Percentiles rank a stretch among this genome's conserved stretches.
Evolutionary conservation across 2,797 vertebrate genomes (phyloP).

Genomic region (Thamnophis elegans): DNA sequence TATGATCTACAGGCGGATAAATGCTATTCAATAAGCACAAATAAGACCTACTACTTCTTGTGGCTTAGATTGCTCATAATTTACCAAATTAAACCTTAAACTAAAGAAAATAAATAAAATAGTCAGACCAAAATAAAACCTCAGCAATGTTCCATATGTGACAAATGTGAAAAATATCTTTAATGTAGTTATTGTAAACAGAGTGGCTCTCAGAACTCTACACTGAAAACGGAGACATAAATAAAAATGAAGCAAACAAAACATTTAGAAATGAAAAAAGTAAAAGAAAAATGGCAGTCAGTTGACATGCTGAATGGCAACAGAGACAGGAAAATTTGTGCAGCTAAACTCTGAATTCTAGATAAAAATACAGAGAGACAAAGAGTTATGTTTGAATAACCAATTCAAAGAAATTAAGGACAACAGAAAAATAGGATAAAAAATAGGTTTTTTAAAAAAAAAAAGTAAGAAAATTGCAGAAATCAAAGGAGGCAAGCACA

Average conservation of each 20-base stretch:
- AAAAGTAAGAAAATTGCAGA: not conserved
- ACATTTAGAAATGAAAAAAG: not conserved
- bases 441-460: not conserved
- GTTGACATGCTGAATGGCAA: not conserved
- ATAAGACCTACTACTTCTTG: not conserved
- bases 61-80: not conserved
- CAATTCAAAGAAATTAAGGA: not conserved
- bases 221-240: not conserved
- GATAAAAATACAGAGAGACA: not conserved
- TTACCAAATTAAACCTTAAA: not conserved
- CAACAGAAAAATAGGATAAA: not conserved
- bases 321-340: not conserved
- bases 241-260: not conserved
- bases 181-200: not conserved
- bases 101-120: not conserved
- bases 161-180: not conserved
- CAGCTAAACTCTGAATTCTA: not conserved
- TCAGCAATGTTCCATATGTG: not conserved
- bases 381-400: not conserved
- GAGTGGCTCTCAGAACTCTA: not conserved
- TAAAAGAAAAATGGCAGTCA: not conserved
- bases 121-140: not conserved
- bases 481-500: not conserved
- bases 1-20: not conserved
- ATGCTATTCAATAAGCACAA: not conserved